Conservation (phyloP, 1,140 invertebrate genomes). For the Nephila pilipes region DNA sequence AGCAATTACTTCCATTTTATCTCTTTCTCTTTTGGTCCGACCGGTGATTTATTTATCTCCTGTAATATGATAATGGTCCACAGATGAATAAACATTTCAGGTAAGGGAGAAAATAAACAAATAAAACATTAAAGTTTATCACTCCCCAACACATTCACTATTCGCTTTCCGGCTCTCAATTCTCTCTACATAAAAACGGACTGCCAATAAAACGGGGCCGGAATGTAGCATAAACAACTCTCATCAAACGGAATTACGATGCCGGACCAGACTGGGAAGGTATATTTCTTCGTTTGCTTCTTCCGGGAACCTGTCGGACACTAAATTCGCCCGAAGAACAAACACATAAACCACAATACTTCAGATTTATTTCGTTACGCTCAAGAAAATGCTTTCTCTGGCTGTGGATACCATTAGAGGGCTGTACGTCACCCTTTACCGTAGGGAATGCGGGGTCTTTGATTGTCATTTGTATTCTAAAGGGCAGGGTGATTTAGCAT, state of each 20-base stretch:
- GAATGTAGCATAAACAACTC: background rate
- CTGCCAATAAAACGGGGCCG: constrained; percentile 3
- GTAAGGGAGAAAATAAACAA: background rate
- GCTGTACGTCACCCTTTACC: background rate
- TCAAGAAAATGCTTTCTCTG: background rate
- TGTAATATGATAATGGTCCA: background rate
- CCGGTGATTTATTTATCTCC: background rate
- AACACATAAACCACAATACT: constrained; percentile 37
- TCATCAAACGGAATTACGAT: constrained; percentile 42
- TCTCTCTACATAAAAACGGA: constrained; percentile 14
- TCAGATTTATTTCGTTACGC: constrained; percentile 1
- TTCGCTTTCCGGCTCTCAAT: background rate
- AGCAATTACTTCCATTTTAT: too few species aligned
- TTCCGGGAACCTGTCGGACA: background rate
- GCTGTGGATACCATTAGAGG: background rate
- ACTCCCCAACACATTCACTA: background rate
- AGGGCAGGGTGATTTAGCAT: background rate
- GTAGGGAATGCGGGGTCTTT: background rate
- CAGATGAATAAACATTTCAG: background rate
- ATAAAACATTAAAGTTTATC: background rate
- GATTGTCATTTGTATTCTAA: background rate
- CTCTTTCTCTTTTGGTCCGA: too few species aligned
- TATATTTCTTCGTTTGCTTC: background rate
- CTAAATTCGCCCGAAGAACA: background rate
- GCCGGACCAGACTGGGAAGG: background rate